Evolutionary conservation across 2,113 vertebrate genomes (phyloP).

Genomic region (Desmodus rotundus): DNA sequence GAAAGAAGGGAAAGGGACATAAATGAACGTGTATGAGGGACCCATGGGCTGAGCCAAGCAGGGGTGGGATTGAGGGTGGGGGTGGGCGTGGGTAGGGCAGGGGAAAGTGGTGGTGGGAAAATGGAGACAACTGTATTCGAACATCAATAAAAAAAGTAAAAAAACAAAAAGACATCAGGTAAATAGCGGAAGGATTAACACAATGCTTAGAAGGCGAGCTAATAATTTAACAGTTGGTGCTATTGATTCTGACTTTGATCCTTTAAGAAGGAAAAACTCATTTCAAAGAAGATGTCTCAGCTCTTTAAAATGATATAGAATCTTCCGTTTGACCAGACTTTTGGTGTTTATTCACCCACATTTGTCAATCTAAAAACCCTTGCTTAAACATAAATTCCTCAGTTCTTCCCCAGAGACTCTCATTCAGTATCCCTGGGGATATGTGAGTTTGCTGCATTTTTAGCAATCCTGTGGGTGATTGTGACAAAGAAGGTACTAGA

Average conservation of each 20-base stretch:
- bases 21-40: no score
- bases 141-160: no score
- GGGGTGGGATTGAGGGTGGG: no score
- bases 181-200: neutral
- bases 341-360: neutral
- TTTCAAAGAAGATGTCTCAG: neutral
- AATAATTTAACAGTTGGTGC: neutral
- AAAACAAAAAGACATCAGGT: neutral
- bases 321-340: neutral
- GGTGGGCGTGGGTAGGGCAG: no score
- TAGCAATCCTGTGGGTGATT: neutral
- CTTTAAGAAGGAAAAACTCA: neutral
- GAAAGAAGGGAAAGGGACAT: no score
- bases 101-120: no score
- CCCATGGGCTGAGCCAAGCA: no score
- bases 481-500: neutral
- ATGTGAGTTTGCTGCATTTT: neutral
- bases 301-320: neutral
- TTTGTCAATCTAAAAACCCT: neutral
- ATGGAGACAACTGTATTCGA: no score
- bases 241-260: neutral
- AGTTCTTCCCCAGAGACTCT: neutral
- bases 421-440: fast-evolving
- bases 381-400: neutral
- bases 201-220: neutral